These are phyloP conservation scores for Distichodus sexfasciatus DNA, from an alignment of 2,797 vertebrate species.

Conservation along the genomic window DNA sequence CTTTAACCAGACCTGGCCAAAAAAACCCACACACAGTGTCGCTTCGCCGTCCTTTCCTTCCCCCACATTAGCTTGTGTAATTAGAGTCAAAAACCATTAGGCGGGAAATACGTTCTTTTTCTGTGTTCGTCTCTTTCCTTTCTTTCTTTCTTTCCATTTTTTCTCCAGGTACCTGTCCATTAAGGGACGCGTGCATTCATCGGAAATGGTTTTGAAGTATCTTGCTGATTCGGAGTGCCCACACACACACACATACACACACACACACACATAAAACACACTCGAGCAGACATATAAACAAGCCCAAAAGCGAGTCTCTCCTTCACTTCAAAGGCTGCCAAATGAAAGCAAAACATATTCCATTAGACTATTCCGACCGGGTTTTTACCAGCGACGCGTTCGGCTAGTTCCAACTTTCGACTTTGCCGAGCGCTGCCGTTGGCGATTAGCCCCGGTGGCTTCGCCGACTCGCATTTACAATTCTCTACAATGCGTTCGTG, in stretches of 20 bases:
- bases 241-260: not conserved
- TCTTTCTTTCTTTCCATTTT: not conserved
- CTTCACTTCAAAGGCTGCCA: not conserved
- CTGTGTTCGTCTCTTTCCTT: not conserved
- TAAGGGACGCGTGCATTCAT: not conserved
- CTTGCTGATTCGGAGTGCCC: not conserved
- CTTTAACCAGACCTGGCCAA: no score
- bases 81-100: slow-evolving; percentile 2
- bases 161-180: not conserved
- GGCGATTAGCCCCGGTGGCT: no score
- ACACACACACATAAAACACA: not conserved
- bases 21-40: no score
- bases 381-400: not conserved
- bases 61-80: not conserved
- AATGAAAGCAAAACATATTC: not conserved
- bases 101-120: not conserved
- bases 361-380: not conserved
- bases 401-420: no score
- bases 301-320: not conserved
- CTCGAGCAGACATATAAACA: not conserved
- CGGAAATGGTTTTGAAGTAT: slow-evolving; percentile 12
- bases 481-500: no score
- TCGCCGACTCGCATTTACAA: no score
- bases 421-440: no score
- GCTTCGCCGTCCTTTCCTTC: not conserved